A percentile compares a stretch with the other conserved stretches of the same genome.
phyloP scores from a whole-genome alignment of 37 sponge, comb jelly and placozoan genomes.

The Aplysina aerophoba region DNA sequence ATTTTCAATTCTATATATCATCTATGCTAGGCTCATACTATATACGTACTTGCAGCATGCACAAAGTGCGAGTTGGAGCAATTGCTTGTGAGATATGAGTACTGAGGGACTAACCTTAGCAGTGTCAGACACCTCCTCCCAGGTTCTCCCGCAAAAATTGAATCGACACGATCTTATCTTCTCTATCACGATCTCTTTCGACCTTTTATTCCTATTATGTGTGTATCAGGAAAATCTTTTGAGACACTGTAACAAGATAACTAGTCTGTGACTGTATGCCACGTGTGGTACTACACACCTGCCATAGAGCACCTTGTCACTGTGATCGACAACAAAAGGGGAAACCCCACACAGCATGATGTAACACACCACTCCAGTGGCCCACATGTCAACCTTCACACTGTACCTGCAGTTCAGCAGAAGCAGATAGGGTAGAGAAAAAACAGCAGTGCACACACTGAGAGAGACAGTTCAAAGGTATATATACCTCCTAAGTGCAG shows the following conservation, averaged over 20 bases:
- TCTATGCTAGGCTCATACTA: no score
- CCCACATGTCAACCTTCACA: slow-evolving; percentile 86
- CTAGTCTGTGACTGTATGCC: no score
- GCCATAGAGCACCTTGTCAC: slow-evolving; percentile 34
- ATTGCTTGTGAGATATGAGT: neutral
- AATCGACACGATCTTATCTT: slow-evolving; percentile 22
- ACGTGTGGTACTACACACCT: neutral
- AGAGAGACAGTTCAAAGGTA: neutral
- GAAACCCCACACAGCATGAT: slow-evolving; percentile 76
- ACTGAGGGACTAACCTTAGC: neutral
- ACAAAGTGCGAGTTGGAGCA: no score
- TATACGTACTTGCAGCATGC: no score
- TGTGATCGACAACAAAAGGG: slow-evolving; percentile 53
- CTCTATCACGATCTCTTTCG: slow-evolving; percentile 15
- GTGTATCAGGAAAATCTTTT: no score
- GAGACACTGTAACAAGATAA: no score
- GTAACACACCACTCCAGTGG: slow-evolving; percentile 84
- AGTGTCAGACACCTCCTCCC: slow-evolving; percentile 20
- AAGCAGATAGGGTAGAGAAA: neutral
- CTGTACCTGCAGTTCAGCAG: slow-evolving; percentile 61
- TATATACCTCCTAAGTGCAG: no score
- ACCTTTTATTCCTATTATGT: no score
- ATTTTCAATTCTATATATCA: no score
- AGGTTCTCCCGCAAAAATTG: neutral
- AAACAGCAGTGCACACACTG: neutral